phyloP scores from a whole-genome alignment of 2,888 invertebrate genomes.

The Drosophila prolongata region DNA sequence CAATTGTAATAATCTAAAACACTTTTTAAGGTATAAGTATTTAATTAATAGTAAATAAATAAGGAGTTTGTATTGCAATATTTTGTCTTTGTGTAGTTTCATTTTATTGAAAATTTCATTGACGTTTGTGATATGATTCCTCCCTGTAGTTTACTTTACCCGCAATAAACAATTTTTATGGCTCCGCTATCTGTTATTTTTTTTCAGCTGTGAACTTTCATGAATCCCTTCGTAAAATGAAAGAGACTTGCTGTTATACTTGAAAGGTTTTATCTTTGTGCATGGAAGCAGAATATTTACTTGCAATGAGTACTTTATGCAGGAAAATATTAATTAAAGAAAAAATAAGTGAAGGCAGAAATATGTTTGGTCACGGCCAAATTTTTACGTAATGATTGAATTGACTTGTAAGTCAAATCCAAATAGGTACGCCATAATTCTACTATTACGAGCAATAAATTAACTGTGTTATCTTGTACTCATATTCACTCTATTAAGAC shows the following conservation, averaged over 20 bases:
- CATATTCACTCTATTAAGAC: constrained; percentile 30
- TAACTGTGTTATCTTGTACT: constrained; percentile 10
- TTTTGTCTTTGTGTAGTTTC: constrained; percentile 18
- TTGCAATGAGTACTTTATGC: background rate
- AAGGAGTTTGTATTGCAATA: background rate
- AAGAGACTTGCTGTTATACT: constrained; percentile 5
- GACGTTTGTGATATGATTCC: constrained; percentile 68
- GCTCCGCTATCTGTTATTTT: constrained; percentile 40
- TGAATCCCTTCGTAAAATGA: constrained; percentile 16
- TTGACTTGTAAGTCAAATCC: no score
- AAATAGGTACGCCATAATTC: no score
- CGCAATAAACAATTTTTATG: constrained; percentile 42
- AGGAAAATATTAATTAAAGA: background rate
- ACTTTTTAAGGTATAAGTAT: no score
- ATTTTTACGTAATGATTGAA: no score
- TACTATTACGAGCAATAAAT: no score
- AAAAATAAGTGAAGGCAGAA: background rate
- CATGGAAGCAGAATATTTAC: constrained; percentile 12
- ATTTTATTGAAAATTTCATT: constrained; percentile 69
- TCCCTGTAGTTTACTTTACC: constrained; percentile 21
- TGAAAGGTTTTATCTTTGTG: constrained; percentile 5
- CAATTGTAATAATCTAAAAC: no score
- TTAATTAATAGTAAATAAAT: no score
- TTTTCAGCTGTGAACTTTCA: constrained; percentile 18
- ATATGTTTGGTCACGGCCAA: background rate